phyloP scores from a whole-genome alignment of 2,888 invertebrate genomes.

The Hypomecis atomaria region DNA sequence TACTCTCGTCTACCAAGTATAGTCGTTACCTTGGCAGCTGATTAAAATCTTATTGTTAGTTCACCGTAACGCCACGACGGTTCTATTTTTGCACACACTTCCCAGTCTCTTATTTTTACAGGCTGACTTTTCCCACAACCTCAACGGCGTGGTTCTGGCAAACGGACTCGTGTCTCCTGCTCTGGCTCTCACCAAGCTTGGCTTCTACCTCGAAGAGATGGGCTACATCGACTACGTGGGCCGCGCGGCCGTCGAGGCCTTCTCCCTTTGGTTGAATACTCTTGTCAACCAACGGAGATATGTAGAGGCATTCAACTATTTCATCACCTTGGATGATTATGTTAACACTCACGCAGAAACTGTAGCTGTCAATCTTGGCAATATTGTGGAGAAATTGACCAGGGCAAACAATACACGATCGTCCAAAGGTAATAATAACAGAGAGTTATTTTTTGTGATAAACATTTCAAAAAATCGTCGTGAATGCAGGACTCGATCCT shows the following conservation, averaged over 20 bases:
- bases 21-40: too few relatives aligned
- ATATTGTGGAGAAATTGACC: slow-evolving; percentile 68
- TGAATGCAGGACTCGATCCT: too few relatives aligned
- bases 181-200: slow-evolving; percentile 65
- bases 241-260: slow-evolving; percentile 80
- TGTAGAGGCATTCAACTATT: slow-evolving; percentile 85
- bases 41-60: too few relatives aligned
- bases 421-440: slow-evolving; percentile 25
- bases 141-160: slow-evolving; percentile 91
- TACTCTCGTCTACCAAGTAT: too few relatives aligned
- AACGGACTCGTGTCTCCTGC: slow-evolving; percentile 93
- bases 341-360: slow-evolving; percentile 85
- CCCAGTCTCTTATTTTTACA: slow-evolving; percentile 51
- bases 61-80: too few relatives aligned
- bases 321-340: slow-evolving; percentile 84
- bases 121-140: slow-evolving; percentile 86
- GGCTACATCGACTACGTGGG: slow-evolving; percentile 89
- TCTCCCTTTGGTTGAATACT: slow-evolving; percentile 77
- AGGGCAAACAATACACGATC: slow-evolving; percentile 27
- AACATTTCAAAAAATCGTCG: too few relatives aligned
- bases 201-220: slow-evolving; percentile 76
- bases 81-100: too few relatives aligned
- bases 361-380: slow-evolving; percentile 88
- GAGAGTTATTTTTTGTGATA: background rate
- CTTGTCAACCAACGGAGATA: slow-evolving; percentile 82